Conservation (phyloP, 2,888 invertebrate species). For the Conchocele bisecta region DNA sequence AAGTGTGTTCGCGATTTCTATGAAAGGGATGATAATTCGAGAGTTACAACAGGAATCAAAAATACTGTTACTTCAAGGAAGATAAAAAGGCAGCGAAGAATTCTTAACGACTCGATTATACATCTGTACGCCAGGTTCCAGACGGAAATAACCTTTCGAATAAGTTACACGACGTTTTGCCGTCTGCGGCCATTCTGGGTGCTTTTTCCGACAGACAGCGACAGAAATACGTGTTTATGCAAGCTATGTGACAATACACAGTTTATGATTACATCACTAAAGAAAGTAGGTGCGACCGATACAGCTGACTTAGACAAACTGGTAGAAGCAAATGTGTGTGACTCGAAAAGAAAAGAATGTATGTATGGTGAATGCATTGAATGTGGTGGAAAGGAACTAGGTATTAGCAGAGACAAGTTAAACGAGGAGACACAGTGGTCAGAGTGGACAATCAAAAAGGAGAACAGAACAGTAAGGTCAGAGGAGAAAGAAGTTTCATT, state of each 20-base stretch:
- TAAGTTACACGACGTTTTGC: conserved; percentile 34
- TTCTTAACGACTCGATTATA: conserved; percentile 30
- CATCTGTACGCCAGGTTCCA: conserved; percentile 38
- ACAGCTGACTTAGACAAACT: too few relatives aligned
- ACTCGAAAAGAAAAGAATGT: too few relatives aligned
- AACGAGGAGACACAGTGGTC: conserved; percentile 28
- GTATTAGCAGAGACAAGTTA: too few relatives aligned
- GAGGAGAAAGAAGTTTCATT: conserved; percentile 26
- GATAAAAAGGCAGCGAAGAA: conserved; percentile 40
- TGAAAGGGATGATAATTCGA: conserved; percentile 31
- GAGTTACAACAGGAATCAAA: conserved; percentile 32
- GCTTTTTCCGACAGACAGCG: conserved; percentile 18
- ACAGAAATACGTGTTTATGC: conserved; percentile 52
- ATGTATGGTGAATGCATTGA: too few relatives aligned
- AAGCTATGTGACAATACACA: conserved; percentile 39
- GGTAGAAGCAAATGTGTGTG: too few relatives aligned
- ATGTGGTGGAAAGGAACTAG: too few relatives aligned
- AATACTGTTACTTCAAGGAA: conserved; percentile 38
- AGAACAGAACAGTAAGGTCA: conserved; percentile 20
- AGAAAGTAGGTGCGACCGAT: not conserved
- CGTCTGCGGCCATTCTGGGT: conserved; percentile 53
- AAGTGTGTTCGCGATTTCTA: conserved; percentile 15
- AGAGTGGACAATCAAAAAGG: conserved; percentile 27
- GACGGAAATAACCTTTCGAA: not conserved
- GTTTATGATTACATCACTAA: conserved; percentile 24